A percentile compares a stretch with the other conserved stretches of the same genome.
Conservation (phyloP, 2,113 vertebrate genomes). For the Coptodon bakossiorum region DNA sequence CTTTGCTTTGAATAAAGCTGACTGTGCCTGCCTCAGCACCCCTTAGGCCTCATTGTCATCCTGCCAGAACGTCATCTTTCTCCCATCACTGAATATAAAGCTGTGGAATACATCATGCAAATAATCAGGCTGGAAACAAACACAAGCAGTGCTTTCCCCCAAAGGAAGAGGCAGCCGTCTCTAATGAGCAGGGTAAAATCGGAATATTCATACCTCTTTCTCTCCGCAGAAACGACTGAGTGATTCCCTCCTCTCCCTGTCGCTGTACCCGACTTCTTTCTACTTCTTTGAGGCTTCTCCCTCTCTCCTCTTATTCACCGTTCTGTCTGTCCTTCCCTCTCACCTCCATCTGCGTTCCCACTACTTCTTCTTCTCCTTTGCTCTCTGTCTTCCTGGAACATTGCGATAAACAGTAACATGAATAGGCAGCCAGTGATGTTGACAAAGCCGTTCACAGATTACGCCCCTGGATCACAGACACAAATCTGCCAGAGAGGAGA, state of each 20-base stretch:
- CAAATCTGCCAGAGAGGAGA: slow-evolving; percentile 40
- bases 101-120: slow-evolving; percentile 68
- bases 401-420: slow-evolving; percentile 31
- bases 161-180: slow-evolving; percentile 57
- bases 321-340: slow-evolving; percentile 6
- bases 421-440: slow-evolving; percentile 42
- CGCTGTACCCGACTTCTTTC: neutral
- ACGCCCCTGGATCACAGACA: slow-evolving; percentile 43
- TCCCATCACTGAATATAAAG: slow-evolving; percentile 58
- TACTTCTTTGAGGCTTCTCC: neutral
- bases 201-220: slow-evolving; percentile 63
- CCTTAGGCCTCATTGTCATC: slow-evolving; percentile 59
- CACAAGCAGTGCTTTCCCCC: slow-evolving; percentile 52
- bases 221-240: slow-evolving; percentile 33
- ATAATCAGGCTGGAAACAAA: slow-evolving; percentile 71
- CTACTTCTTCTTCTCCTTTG: neutral
- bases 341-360: neutral
- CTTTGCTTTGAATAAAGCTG: slow-evolving; percentile 49
- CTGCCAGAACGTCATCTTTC: slow-evolving; percentile 50
- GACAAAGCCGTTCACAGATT: slow-evolving; percentile 41
- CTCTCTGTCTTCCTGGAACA: slow-evolving; percentile 18
- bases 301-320: neutral
- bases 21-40: slow-evolving; percentile 21
- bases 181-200: slow-evolving; percentile 63
- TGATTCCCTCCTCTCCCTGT: slow-evolving; percentile 2